Evolutionary conservation across 2,888 invertebrate genomes (phyloP).

Genomic region (Agriotes lineatus): DNA sequence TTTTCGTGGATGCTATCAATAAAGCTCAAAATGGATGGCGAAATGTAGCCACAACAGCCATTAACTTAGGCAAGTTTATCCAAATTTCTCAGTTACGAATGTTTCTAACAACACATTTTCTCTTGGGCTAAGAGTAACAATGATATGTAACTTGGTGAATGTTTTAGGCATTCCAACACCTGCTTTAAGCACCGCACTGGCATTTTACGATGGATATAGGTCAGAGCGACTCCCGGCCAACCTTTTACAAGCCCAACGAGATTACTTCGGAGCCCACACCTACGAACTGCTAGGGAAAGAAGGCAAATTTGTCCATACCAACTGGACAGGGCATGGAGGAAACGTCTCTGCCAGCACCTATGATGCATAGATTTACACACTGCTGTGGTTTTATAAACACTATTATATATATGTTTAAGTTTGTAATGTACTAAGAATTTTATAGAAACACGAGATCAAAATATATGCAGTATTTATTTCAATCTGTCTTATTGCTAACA

Average conservation of each 20-base stretch:
- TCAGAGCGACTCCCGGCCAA: constrained; percentile 91
- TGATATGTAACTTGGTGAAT: background rate
- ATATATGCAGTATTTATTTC: constrained; percentile 8
- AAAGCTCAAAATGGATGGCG: constrained; percentile 88
- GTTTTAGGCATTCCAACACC: constrained; percentile 91
- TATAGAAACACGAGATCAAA: background rate
- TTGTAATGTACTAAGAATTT: no score
- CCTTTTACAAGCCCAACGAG: constrained; percentile 95
- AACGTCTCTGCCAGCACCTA: constrained; percentile 96
- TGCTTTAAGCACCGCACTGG: constrained; percentile 91
- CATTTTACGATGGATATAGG: constrained; percentile 98
- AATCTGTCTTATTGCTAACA: constrained; percentile 3
- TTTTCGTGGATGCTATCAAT: constrained; percentile 88
- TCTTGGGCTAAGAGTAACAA: no score
- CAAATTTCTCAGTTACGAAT: background rate
- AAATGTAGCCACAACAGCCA: constrained; percentile 79
- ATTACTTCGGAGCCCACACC: constrained; percentile 99
- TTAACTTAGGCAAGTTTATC: constrained; percentile 61
- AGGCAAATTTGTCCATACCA: constrained; percentile 94
- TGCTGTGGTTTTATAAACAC: background rate
- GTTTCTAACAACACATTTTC: no score
- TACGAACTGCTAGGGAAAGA: constrained; percentile 91
- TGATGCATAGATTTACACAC: constrained; percentile 70
- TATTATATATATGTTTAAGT: constrained; percentile 6
- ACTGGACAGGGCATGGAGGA: constrained; percentile 99